Base-by-base conservation (phyloP, 1,140 invertebrate genomes). In the Drosophila fuyamai region DNA sequence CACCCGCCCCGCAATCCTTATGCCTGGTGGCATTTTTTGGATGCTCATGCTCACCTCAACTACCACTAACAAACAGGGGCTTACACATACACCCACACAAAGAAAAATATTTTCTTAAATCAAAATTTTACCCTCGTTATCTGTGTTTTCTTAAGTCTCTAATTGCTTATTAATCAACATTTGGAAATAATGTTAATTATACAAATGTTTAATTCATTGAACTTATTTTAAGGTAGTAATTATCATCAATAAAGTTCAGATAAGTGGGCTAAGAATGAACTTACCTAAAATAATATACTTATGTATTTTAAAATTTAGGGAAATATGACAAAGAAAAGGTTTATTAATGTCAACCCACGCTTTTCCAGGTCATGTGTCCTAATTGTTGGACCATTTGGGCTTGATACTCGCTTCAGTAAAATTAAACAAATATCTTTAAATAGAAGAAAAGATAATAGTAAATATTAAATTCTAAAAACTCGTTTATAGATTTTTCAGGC, bases 31-130 rank as follows among this genome's bases (percentile, higher is more conserved):
- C 74, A 81, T 81, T 88, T 85, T 78, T 79, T 60, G 68, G 47
- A 46, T 47, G 74, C 79, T 79, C 80, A 83, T 47, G 74, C 79
- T 79, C 80, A 83, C 63, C 76, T 80, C 60, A 67, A 61, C 14
- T 55, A 43, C 16, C 16, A 44, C 35, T 36, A 47, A 41, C 23
- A 10, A 35, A 47, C 6, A 14, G 38, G 13, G 27, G 6, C 13
- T 23, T 48, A 27, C 12, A 29, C 6, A 13, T 6, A 48, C 27
- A 29, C 27, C 38, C 32, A 56, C 46, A 9, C 23, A n/a, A 4
- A 14, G 16, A 62, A 41, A 40, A 51, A 53, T 29, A 50, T 14
- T 10, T 1, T 53, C 6, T 12, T 14, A 12, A 13, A 16, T 35
- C 0, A 8, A 6, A 0, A 5, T 6, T 16, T 35, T 2, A 18